These are phyloP conservation scores for Illadopsis cleaveri DNA, from an alignment of 2,113 vertebrate species.

Conservation along the genomic window DNA sequence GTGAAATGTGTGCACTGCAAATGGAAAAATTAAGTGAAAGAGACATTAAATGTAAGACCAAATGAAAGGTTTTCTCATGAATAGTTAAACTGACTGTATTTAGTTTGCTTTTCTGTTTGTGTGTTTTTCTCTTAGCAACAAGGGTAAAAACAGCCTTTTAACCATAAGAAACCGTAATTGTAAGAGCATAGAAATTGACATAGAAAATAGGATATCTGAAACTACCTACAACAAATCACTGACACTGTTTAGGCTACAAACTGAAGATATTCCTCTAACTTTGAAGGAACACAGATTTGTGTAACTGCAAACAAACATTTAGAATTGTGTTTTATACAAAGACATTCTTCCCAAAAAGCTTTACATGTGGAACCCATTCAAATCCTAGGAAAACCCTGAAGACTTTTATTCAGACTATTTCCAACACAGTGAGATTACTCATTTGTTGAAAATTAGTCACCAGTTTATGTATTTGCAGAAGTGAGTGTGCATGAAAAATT, in stretches of 20 bases:
- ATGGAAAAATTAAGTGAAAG: not conserved
- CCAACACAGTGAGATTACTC: slow-evolving; percentile 14
- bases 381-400: not conserved
- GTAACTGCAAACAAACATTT: not conserved
- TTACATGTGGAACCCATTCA: slow-evolving; percentile 18
- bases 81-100: not conserved
- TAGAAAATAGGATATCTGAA: not conserved
- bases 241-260: not conserved
- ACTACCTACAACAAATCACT: not conserved
- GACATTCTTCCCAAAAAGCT: not conserved
- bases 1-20: not conserved
- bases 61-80: not conserved
- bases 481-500: not conserved
- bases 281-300: not conserved
- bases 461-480: not conserved
- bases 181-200: not conserved
- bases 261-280: not conserved
- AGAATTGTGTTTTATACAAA: not conserved
- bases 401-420: not conserved
- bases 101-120: slow-evolving; percentile 33
- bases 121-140: slow-evolving; percentile 63
- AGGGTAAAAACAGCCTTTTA: not conserved
- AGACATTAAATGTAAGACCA: not conserved
- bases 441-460: slow-evolving; percentile 41
- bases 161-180: not conserved